These are phyloP conservation scores for Fopius arisanus DNA, from an alignment of 1,140 invertebrate species.

Conservation along the genomic window DNA sequence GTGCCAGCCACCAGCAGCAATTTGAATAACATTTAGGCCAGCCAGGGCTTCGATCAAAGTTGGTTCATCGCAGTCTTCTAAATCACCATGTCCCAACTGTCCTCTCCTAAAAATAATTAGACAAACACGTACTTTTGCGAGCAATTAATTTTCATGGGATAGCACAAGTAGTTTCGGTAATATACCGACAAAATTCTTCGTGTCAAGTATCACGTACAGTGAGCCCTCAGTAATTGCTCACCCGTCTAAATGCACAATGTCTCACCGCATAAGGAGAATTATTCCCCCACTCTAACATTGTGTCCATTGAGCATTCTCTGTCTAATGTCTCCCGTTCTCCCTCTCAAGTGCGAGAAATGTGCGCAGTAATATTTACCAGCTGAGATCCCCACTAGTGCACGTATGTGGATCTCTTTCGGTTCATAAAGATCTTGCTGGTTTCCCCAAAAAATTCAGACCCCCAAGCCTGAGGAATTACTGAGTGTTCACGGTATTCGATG, in stretches of 20 bases:
- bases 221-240: too few relatives aligned
- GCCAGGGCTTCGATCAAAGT: constrained; percentile 74
- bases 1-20: constrained; percentile 87
- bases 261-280: background rate
- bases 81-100: constrained; percentile 80
- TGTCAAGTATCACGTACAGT: too few relatives aligned
- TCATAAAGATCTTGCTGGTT: too few relatives aligned
- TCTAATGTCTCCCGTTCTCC: background rate
- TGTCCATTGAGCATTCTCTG: background rate
- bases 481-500: too few relatives aligned
- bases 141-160: background rate
- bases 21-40: constrained; percentile 72
- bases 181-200: background rate
- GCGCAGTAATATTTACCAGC: too few relatives aligned
- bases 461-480: too few relatives aligned
- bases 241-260: too few relatives aligned
- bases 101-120: constrained; percentile 72
- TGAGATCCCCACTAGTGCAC: too few relatives aligned
- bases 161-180: background rate
- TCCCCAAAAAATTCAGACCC: too few relatives aligned
- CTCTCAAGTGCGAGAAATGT: too few relatives aligned
- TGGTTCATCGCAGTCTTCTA: constrained; percentile 71
- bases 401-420: too few relatives aligned
- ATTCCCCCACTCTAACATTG: too few relatives aligned
- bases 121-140: constrained; percentile 27